These are phyloP conservation scores for Mystacides longicornis DNA, from an alignment of 2,888 invertebrate genomes.

Conservation along the genomic window DNA sequence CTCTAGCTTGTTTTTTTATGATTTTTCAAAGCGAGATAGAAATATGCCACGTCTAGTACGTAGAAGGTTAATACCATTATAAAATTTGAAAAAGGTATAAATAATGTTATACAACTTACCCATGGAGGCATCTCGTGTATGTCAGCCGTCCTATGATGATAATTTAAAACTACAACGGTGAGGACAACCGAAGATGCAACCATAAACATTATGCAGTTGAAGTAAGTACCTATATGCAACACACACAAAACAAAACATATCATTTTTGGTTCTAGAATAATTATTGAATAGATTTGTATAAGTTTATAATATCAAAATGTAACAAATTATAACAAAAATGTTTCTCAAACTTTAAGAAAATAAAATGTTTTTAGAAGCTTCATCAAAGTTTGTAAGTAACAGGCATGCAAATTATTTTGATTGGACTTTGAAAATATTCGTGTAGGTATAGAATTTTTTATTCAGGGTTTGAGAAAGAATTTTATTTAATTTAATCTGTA, in stretches of 20 bases:
- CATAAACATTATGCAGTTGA: conserved; percentile 99
- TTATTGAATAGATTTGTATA: not conserved
- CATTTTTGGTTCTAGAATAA: not conserved
- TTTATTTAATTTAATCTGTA: too few species aligned
- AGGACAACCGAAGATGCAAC: conserved; percentile 96
- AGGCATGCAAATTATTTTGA: too few species aligned
- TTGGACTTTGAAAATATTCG: too few species aligned
- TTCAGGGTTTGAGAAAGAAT: too few species aligned
- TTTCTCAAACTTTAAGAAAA: not conserved
- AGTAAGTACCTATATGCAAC: conserved; percentile 79
- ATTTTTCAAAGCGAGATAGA: too few species aligned
- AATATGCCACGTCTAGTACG: too few species aligned
- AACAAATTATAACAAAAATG: not conserved
- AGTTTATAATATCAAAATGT: not conserved
- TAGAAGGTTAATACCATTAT: too few species aligned
- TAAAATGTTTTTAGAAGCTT: too few species aligned
- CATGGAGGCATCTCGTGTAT: conserved; percentile 95
- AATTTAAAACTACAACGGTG: conserved; percentile 94
- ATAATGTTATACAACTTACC: conserved; percentile 65
- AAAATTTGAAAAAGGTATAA: not conserved
- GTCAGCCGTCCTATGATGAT: conserved; percentile 94
- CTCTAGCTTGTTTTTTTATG: too few species aligned
- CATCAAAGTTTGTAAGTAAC: too few species aligned
- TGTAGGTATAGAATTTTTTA: too few species aligned
- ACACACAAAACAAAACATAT: not conserved